Evolutionary conservation across 1,140 invertebrate genomes (phyloP).

Genomic region (Rhizoglyphus robini): DNA sequence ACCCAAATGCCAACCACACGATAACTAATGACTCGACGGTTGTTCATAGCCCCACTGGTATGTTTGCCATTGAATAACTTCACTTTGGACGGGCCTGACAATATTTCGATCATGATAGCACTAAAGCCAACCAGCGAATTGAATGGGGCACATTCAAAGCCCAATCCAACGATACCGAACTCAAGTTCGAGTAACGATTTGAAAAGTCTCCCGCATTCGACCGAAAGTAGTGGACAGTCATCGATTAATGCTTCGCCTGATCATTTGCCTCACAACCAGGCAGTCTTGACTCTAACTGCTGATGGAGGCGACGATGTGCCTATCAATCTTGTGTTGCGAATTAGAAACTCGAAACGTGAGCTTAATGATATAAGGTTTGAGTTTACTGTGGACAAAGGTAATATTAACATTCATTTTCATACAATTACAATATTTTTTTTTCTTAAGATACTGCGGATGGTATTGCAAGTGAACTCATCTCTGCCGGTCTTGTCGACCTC

Average conservation of each 20-base stretch:
- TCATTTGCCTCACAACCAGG: background rate
- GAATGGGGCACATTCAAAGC: background rate
- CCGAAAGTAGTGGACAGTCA: background rate
- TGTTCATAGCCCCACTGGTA: background rate
- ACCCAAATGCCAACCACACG: background rate
- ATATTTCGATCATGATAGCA: background rate
- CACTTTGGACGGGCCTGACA: too few species aligned
- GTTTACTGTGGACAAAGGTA: conserved; percentile 64
- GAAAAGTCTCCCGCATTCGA: background rate
- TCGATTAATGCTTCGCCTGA: background rate
- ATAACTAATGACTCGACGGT: conserved; percentile 11
- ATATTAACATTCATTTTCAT: background rate
- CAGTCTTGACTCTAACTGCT: background rate
- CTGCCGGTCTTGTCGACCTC: conserved; percentile 81
- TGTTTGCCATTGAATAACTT: background rate
- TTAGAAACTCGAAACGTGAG: conserved; percentile 74
- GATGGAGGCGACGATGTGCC: conserved; percentile 27
- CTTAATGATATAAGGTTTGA: conserved; percentile 96
- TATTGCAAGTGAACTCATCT: conserved; percentile 81
- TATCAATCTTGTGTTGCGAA: conserved; percentile 63
- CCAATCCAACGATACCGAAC: background rate
- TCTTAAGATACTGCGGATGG: conserved; percentile 70
- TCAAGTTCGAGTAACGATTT: conserved; percentile 3
- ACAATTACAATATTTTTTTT: conserved; percentile 19
- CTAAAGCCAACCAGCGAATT: background rate